Evolutionary conservation across 2,113 vertebrate species (phyloP).

Genomic region (Butorides virescens): DNA sequence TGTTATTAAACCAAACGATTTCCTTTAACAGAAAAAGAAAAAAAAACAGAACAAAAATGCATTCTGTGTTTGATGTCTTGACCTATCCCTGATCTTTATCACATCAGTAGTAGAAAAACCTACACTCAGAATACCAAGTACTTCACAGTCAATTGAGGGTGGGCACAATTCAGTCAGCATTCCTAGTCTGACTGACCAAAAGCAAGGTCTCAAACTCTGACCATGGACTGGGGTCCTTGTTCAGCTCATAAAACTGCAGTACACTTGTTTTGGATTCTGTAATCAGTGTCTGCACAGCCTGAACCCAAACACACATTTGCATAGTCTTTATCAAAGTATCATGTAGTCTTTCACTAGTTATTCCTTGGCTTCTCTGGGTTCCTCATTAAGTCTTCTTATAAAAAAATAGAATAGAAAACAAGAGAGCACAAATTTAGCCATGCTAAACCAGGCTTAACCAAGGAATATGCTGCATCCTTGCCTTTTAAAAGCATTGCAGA

Average conservation of each 20-base stretch:
- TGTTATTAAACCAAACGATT: background rate
- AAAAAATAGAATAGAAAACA: background rate
- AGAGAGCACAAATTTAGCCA: background rate
- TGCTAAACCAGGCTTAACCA: background rate
- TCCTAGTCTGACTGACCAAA: background rate
- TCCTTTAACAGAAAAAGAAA: background rate
- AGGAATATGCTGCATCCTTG: background rate
- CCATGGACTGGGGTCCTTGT: rapidly evolving
- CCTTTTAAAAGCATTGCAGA: background rate
- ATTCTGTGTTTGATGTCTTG: background rate
- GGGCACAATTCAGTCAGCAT: background rate
- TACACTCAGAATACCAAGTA: background rate
- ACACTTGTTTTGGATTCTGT: background rate
- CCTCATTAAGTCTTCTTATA: background rate
- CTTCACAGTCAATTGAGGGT: background rate
- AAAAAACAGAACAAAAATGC: background rate
- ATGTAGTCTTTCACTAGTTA: background rate
- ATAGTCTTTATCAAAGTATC: background rate
- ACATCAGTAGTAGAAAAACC: background rate
- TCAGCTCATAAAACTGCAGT: background rate
- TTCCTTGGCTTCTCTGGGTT: background rate
- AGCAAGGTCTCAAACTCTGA: background rate
- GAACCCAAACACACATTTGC: background rate
- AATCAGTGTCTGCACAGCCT: background rate
- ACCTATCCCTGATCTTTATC: background rate